Conservation (phyloP, 2,113 vertebrate genomes). For the Narcine bancroftii region DNA sequence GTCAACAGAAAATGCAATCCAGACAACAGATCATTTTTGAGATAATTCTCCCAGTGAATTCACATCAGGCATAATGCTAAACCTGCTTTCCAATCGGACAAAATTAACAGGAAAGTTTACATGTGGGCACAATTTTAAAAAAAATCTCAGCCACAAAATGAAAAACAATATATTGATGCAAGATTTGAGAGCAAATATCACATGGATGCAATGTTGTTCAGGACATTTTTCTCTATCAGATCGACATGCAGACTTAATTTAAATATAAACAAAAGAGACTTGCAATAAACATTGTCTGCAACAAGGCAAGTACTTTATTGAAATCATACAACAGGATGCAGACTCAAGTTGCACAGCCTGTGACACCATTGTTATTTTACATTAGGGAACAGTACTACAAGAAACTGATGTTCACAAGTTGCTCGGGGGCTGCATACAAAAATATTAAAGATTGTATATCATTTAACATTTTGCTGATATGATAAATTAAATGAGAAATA, state of each 20-base stretch:
- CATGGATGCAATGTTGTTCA: background rate
- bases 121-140: too few relatives aligned
- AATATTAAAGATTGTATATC: background rate
- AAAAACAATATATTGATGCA: background rate
- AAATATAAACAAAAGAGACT: background rate
- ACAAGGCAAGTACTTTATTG: slow-evolving; percentile 2
- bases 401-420: background rate
- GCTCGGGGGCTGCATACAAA: background rate
- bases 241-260: background rate
- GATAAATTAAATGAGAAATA: background rate
- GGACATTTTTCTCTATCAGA: background rate
- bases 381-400: background rate
- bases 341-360: background rate
- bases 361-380: slow-evolving; percentile 10
- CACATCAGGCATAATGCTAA: background rate
- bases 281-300: background rate
- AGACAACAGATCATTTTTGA: background rate
- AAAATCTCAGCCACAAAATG: too few relatives aligned
- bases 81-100: background rate
- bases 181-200: background rate
- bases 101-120: too few relatives aligned
- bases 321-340: background rate
- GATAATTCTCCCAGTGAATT: background rate
- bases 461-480: background rate
- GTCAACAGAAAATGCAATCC: background rate